Evolutionary conservation across 1,140 invertebrate species (phyloP), one percentile per base, ranked within the genome.

Genomic region (Cotesia vestalis): DNA sequence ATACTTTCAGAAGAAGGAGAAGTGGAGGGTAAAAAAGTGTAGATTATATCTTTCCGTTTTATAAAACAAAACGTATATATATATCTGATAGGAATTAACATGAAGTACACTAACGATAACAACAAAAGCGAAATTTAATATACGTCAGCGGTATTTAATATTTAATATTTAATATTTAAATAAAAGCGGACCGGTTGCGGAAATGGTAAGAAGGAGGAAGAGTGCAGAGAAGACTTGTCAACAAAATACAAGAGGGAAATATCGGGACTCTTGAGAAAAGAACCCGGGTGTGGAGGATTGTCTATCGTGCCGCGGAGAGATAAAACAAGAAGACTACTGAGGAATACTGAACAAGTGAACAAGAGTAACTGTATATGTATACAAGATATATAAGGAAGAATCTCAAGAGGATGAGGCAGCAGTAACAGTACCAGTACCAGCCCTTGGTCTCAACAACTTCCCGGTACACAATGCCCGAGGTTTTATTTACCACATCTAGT

Each of bases 401-500:
- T 62, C 67, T 73, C 40, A 64, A 75, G 67, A 57, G 63, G 74
- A 75, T 75, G 74, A 70, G 38, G 60, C 70, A 52, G 8, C 36
- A 46, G 40, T n/a, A n/a, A n/a, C n/a, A n/a, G n/a, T n/a, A n/a
- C n/a, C n/a, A n/a, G n/a, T 46, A 6, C 6, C 40, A 46, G 40
- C 61, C 35, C 62, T 68, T 40, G 52, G 67, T 72, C 68, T 73
- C 64, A 57, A 73, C 46, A 71, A 75, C 63, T 63, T 75, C 66
- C 66, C 64, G 57, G 36, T 57, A 70, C 64, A 73, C 69, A 73
- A 76, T 76, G 40, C 72, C 52, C 53, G 55, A 62, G 72, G 71
- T 76, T 76, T 76, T 27, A 27, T 27, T 27, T 27, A 73, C 69
- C 72, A 27, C 75, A 73, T 73, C 73, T 76, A 71, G 59, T 61